Conservation (phyloP, 2,888 invertebrate genomes). For the Watsonalla cultraria region DNA sequence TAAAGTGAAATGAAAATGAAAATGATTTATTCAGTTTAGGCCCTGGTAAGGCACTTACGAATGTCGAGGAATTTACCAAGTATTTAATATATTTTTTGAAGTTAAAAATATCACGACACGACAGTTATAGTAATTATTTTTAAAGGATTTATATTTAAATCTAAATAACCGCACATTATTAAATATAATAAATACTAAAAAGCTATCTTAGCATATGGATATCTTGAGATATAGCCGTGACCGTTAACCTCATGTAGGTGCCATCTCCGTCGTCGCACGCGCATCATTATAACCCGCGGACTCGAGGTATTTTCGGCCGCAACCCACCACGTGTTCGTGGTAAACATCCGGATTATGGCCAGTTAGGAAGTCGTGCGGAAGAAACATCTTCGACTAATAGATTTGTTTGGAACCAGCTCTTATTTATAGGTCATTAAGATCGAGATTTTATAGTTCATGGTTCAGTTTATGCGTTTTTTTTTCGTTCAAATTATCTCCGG, state of each 20-base stretch:
- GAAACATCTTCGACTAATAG: not conserved
- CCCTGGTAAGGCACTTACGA: no score
- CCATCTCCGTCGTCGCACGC: constrained; percentile 17
- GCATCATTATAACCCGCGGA: constrained; percentile 24
- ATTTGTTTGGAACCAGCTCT: not conserved
- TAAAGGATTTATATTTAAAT: no score
- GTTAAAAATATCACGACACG: no score
- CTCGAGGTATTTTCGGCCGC: constrained; percentile 38
- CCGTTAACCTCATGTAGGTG: constrained; percentile 11
- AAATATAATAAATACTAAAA: no score
- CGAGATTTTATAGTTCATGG: not conserved
- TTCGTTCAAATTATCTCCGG: no score
- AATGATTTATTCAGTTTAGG: no score
- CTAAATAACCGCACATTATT: no score
- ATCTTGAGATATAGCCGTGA: constrained; percentile 16
- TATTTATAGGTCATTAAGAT: not conserved
- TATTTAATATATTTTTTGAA: no score
- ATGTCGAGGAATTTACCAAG: no score
- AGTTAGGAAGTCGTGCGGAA: constrained; percentile 36
- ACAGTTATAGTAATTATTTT: no score
- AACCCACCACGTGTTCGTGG: constrained; percentile 41
- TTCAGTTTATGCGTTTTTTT: no score
- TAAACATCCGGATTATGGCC: constrained; percentile 62
- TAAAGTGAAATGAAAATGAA: no score
- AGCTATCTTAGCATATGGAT: not conserved